Base-by-base conservation (phyloP, 2,888 invertebrate genomes). In the Lithosia quadra region DNA sequence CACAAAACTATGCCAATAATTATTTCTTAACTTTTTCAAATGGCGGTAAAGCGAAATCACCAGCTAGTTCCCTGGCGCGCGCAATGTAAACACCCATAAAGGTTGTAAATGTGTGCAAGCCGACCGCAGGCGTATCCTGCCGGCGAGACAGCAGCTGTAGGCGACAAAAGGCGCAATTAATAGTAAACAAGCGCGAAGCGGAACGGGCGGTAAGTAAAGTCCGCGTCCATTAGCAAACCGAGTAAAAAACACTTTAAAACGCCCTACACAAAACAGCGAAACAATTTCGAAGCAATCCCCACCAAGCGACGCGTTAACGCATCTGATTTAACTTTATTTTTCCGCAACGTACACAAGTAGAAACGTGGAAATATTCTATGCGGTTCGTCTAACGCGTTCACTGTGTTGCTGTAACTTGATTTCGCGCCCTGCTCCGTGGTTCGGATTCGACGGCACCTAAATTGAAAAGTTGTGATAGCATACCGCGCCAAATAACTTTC, bases 121-220 rank as follows among this genome's bases (percentile, higher is more conserved):
- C 77, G 71, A 82, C 86, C 86, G 72, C 86, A 81, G 72, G 78
- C 73, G 75, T 74, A 82, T 77, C 76, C 76, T 72, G 68, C 74
- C 76, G 75, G 76, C 80, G 81, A 84, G 86, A 85, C 85, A 84
- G 84, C 88, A 87, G 87, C 88, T 90, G 90, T 83, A 85, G 83
- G 88, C 89, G 90, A 91, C 92, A 91, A 92, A 91, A 92, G 91
- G 90, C 89, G 90, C 91, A 92, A 93, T 92, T 92, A 92, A 92
- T 92, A 91, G 87, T 88, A 90, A 92, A 90, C 90, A 91, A 89
- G 89, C 88, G 84, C 82, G 82, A 81, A 86, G 84, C 86, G 86
- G 84, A 85, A 84, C 84, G 84, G 83, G 82, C 85, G 85, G 86
- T 86, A 88, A 90, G 90, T 88, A 89, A 88, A 88, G 88, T 87